phyloP scores from a whole-genome alignment of 2,113 vertebrate genomes.

The Hystrix cristata region DNA sequence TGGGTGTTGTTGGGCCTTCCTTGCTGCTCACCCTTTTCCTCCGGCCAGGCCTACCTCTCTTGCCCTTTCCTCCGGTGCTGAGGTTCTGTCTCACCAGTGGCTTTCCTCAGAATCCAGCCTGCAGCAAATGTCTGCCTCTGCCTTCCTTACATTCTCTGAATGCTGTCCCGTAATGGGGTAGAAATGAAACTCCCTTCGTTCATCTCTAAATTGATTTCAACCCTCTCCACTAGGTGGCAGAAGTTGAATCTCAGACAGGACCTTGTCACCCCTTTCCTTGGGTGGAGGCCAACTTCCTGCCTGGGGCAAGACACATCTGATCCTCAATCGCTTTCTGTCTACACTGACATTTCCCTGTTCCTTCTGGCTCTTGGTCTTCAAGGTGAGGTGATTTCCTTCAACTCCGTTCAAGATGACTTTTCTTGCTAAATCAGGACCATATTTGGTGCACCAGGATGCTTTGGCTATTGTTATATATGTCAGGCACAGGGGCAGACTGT shows the following conservation, averaged over 20 bases:
- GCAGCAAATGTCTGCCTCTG: not conserved
- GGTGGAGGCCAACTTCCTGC: not conserved
- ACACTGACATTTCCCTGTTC: too few relatives aligned
- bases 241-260: conserved; percentile 12
- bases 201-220: not conserved
- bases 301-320: too few relatives aligned
- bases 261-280: not conserved
- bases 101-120: not conserved
- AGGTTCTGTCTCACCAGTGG: not conserved
- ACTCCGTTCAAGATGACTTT: not conserved
- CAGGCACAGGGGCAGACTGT: not conserved
- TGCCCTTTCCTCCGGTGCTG: not conserved
- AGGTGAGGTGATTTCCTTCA: not conserved
- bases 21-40: too few relatives aligned
- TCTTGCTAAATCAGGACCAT: not conserved
- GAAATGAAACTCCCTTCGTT: not conserved
- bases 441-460: not conserved
- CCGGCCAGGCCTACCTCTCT: not conserved
- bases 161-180: not conserved
- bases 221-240: conserved; percentile 63
- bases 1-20: too few relatives aligned
- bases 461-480: not conserved
- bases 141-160: not conserved
- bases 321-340: not conserved
- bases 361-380: not conserved